These are phyloP conservation scores for Hylaeus volcanicus DNA, from an alignment of 1,140 invertebrate species.

Conservation along the genomic window DNA sequence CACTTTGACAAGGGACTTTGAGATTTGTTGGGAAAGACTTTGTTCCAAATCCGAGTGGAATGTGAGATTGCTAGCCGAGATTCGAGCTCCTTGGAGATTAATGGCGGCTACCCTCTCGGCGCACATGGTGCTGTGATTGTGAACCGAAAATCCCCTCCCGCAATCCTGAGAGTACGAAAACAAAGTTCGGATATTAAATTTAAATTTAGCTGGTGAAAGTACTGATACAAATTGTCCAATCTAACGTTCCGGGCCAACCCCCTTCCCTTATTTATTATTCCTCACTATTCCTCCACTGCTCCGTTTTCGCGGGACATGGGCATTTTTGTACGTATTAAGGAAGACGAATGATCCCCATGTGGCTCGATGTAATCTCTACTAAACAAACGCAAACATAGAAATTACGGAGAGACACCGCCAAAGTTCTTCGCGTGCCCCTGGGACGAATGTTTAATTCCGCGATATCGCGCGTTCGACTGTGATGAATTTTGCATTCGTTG, in stretches of 20 bases:
- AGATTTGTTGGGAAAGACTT: conserved; percentile 39
- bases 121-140: conserved; percentile 35
- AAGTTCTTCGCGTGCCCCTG: conserved; percentile 1
- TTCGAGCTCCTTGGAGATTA: conserved; percentile 52
- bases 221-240: too few relatives aligned
- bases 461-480: conserved; percentile 22
- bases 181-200: not conserved
- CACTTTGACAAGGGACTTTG: not conserved
- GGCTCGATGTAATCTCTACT: conserved; percentile 60
- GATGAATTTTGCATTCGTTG: not conserved
- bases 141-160: conserved; percentile 15
- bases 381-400: conserved; percentile 47
- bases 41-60: conserved; percentile 27
- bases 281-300: not conserved
- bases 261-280: not conserved
- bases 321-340: conserved; percentile 59
- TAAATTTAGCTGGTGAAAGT: not conserved
- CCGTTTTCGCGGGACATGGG: conserved; percentile 36
- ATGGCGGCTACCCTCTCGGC: conserved; percentile 30
- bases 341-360: conserved; percentile 66
- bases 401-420: conserved; percentile 3
- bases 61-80: conserved; percentile 51
- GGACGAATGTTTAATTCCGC: conserved; percentile 51
- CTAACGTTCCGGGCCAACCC: not conserved
- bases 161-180: not conserved